A percentile compares a stretch with the other conserved stretches of the same genome.
These are phyloP conservation scores for Adrianichthys oophorus DNA, from an alignment of 2,797 vertebrate species.

Conservation along the genomic window DNA sequence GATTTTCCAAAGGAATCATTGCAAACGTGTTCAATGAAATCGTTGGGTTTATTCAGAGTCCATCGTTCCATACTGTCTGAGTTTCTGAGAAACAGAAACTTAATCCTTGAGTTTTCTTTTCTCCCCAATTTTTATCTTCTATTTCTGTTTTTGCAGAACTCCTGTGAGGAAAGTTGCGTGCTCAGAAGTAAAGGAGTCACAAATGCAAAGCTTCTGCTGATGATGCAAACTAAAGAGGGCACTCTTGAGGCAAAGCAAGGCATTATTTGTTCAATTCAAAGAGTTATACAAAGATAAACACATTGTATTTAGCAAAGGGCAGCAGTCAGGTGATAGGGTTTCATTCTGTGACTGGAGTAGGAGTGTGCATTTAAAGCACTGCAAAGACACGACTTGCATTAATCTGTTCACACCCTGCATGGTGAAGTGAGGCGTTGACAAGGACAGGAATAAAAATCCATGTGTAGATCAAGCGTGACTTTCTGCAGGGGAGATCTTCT, in stretches of 20 bases:
- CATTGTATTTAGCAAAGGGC: conserved; percentile 56
- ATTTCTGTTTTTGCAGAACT: not conserved
- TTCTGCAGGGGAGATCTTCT: conserved; percentile 15
- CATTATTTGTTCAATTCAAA: too few species aligned
- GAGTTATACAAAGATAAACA: conserved; percentile 6
- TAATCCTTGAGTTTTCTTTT: conserved; percentile 6
- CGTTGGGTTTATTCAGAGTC: conserved; percentile 3
- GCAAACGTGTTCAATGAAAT: not conserved
- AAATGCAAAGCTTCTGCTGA: conserved; percentile 50
- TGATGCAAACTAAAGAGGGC: conserved; percentile 55
- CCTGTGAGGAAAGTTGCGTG: conserved; percentile 43
- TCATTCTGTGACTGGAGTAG: conserved; percentile 59
- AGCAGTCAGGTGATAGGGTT: conserved; percentile 54
- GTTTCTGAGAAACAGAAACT: conserved; percentile 1
- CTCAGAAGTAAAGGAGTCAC: conserved; percentile 52
- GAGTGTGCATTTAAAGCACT: conserved; percentile 18
- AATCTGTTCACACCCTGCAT: conserved; percentile 11
- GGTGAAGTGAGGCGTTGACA: conserved; percentile 16
- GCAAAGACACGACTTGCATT: conserved; percentile 25
- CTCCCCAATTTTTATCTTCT: too few species aligned
- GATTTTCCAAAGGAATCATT: too few species aligned
- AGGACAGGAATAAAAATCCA: conserved; percentile 13
- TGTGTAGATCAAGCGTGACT: conserved; percentile 5
- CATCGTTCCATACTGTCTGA: conserved; percentile 23
- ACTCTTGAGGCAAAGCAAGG: conserved; percentile 23